Evolutionary conservation across 2,888 invertebrate genomes (phyloP).

Genomic region (Gibbula magus): DNA sequence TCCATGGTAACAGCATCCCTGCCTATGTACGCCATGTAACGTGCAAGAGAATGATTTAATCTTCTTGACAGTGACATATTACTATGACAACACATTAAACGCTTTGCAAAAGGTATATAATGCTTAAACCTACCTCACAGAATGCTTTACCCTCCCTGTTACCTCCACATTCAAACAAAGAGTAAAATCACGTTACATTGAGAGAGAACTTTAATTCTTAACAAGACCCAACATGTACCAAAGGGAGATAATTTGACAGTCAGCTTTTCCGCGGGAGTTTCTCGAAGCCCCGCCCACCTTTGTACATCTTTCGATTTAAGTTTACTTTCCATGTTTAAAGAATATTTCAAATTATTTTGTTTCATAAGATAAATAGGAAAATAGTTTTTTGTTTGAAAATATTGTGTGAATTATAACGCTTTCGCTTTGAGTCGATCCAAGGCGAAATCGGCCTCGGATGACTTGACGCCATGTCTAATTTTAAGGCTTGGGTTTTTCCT

Average conservation of each 20-base stretch:
- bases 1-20: too few species aligned
- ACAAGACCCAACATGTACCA: constrained; percentile 1
- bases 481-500: neutral
- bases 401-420: too few species aligned
- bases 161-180: neutral
- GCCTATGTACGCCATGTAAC: too few species aligned
- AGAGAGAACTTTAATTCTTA: neutral
- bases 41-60: too few species aligned
- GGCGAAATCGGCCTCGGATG: neutral
- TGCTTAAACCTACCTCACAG: too few species aligned
- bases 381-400: too few species aligned
- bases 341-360: neutral
- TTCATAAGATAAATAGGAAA: too few species aligned
- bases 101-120: too few species aligned
- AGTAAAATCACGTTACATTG: neutral
- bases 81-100: too few species aligned
- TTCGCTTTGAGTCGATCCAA: too few species aligned
- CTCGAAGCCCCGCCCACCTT: neutral
- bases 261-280: neutral
- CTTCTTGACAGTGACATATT: too few species aligned
- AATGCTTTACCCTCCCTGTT: too few species aligned
- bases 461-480: constrained; percentile 1
- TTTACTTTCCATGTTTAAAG: neutral
- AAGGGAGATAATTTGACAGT: neutral
- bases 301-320: neutral